A percentile compares a stretch with the other conserved stretches of the same genome.
phyloP scores from a whole-genome alignment of 2,797 vertebrate species.

The Acipenser transmontanus region DNA sequence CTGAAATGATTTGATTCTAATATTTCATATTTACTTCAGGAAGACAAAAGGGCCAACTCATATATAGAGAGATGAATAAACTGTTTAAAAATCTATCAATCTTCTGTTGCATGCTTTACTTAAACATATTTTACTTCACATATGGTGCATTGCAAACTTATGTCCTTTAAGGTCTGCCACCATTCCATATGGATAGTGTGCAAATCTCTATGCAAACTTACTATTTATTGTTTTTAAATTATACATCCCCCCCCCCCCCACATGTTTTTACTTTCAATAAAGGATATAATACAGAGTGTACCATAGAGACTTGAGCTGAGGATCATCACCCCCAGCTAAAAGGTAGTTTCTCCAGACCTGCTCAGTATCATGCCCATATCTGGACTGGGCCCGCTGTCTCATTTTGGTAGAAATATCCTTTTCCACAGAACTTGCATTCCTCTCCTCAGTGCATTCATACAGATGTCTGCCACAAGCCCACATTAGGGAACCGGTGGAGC shows the following conservation, averaged over 20 bases:
- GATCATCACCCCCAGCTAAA: slow-evolving; percentile 83
- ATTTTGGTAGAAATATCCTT: slow-evolving; percentile 94
- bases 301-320: slow-evolving; percentile 92
- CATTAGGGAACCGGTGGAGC: slow-evolving; percentile 87
- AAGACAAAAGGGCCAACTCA: no score
- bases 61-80: not conserved
- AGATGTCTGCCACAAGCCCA: slow-evolving; percentile 94
- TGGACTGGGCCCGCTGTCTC: slow-evolving; percentile 85
- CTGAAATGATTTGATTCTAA: no score
- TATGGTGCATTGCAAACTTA: no score
- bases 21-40: no score
- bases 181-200: no score
- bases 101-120: not conserved
- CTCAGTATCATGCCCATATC: slow-evolving; percentile 88
- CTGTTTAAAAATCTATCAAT: not conserved
- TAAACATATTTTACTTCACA: not conserved
- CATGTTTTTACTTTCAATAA: slow-evolving; percentile 28
- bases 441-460: slow-evolving; percentile 85
- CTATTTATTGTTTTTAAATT: no score
- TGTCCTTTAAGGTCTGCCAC: no score
- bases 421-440: slow-evolving; percentile 61
- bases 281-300: slow-evolving; percentile 97
- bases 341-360: slow-evolving; percentile 94
- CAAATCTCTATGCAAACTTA: no score
- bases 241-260: no score